Conservation (phyloP, 2,888 invertebrate genomes). For the Athetis lepigone region DNA sequence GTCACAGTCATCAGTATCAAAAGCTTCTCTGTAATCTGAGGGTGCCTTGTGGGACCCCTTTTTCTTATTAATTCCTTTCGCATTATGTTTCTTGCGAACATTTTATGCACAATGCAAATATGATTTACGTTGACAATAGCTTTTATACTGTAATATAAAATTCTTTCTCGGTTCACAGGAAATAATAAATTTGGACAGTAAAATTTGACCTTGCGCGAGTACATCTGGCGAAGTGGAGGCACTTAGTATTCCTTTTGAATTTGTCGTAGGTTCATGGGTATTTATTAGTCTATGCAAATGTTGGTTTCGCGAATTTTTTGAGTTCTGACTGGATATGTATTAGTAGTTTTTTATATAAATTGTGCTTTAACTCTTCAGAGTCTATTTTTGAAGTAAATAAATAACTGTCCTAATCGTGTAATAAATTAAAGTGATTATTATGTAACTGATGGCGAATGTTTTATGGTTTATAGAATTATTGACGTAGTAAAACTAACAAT, state of each 20-base stretch:
- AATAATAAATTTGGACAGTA: constrained; percentile 69
- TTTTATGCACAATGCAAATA: constrained; percentile 53
- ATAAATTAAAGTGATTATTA: background rate
- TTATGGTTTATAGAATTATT: constrained; percentile 15
- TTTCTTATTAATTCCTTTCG: constrained; percentile 7
- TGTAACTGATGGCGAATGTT: background rate
- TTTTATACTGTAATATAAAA: constrained; percentile 53
- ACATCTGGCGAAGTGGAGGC: constrained; percentile 39
- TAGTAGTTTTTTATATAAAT: background rate
- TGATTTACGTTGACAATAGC: constrained; percentile 51
- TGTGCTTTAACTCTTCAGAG: background rate
- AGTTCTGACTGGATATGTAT: background rate
- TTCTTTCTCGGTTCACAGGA: constrained; percentile 65
- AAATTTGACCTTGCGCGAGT: constrained; percentile 66
- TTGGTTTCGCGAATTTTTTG: constrained; percentile 1
- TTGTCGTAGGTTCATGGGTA: constrained; percentile 58
- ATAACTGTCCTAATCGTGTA: background rate
- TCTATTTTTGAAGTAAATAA: background rate
- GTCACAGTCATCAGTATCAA: constrained; percentile 13
- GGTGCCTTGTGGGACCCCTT: constrained; percentile 11
- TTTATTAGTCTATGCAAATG: constrained; percentile 38
- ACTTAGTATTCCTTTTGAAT: constrained; percentile 67
- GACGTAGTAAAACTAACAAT: constrained; percentile 12
- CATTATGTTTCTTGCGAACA: constrained; percentile 12
- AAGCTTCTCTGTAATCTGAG: constrained; percentile 16